Conservation (phyloP, 2,888 invertebrate species). For the Tyria jacobaeae region DNA sequence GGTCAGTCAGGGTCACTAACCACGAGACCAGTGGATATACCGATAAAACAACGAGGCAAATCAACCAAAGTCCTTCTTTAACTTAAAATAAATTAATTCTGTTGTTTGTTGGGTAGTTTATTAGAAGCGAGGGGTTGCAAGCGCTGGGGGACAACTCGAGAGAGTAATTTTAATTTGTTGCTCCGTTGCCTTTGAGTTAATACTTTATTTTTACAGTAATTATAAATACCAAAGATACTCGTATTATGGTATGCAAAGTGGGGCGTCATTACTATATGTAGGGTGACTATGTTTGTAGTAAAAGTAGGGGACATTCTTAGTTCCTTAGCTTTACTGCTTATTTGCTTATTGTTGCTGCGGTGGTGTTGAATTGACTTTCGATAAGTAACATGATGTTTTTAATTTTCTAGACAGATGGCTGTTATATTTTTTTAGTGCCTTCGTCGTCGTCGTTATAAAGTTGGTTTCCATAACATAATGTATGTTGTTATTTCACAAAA, state of each 20-base stretch:
- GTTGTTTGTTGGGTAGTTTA: slow-evolving; percentile 23
- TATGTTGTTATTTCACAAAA: too few relatives aligned
- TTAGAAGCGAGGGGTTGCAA: slow-evolving; percentile 26
- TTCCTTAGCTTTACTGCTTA: too few relatives aligned
- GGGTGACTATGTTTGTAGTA: neutral
- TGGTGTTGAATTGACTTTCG: too few relatives aligned
- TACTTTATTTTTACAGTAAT: slow-evolving; percentile 76
- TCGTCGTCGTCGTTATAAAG: too few relatives aligned
- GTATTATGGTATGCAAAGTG: slow-evolving; percentile 57
- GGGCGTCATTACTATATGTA: slow-evolving; percentile 27
- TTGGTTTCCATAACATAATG: too few relatives aligned
- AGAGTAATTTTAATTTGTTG: slow-evolving; percentile 80
- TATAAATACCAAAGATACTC: slow-evolving; percentile 63
- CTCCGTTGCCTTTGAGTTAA: slow-evolving; percentile 65
- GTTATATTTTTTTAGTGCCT: too few relatives aligned
- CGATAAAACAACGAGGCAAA: neutral
- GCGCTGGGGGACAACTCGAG: slow-evolving; percentile 30
- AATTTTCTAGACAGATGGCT: too few relatives aligned
- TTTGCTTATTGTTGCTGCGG: too few relatives aligned
- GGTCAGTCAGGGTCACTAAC: neutral
- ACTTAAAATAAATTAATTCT: slow-evolving; percentile 13
- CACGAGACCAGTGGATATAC: neutral
- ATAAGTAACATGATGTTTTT: too few relatives aligned
- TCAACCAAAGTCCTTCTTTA: neutral
- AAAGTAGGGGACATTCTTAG: neutral